These are phyloP conservation scores for Sceliomorpha sp. DNA, from an alignment of 2,888 invertebrate genomes.

Conservation along the genomic window DNA sequence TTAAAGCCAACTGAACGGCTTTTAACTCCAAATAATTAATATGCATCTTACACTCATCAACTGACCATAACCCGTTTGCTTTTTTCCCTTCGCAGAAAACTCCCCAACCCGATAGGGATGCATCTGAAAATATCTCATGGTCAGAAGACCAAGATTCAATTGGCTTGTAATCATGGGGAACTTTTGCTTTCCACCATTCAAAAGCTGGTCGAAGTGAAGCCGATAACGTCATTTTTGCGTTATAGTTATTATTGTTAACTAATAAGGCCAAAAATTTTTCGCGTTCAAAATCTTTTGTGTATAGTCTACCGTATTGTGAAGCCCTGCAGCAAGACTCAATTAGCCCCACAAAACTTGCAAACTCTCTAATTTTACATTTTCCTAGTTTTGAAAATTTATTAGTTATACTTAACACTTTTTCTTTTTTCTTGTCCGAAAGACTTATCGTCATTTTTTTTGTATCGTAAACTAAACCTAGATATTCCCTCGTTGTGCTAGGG, in stretches of 20 bases:
- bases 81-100: too few relatives aligned
- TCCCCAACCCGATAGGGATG: too few relatives aligned
- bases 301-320: too few relatives aligned
- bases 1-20: too few relatives aligned
- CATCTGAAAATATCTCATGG: too few relatives aligned
- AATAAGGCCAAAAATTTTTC: constrained; percentile 11
- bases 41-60: too few relatives aligned
- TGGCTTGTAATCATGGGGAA: background rate
- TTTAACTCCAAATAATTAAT: too few relatives aligned
- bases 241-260: constrained; percentile 11
- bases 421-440: constrained; percentile 9
- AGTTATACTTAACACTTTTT: constrained; percentile 6
- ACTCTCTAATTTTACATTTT: constrained; percentile 15
- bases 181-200: constrained; percentile 6
- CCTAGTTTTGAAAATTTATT: constrained; percentile 1
- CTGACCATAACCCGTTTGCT: too few relatives aligned
- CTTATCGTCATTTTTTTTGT: constrained; percentile 10
- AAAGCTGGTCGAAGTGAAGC: background rate
- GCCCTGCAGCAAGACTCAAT: too few relatives aligned
- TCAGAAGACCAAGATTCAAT: too few relatives aligned
- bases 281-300: too few relatives aligned
- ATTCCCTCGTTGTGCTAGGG: constrained; percentile 8
- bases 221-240: constrained; percentile 2
- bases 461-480: constrained; percentile 13
- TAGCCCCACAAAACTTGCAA: too few relatives aligned